Conservation (phyloP, 2,797 vertebrate genomes). For the Pseudochirops corinnae region DNA sequence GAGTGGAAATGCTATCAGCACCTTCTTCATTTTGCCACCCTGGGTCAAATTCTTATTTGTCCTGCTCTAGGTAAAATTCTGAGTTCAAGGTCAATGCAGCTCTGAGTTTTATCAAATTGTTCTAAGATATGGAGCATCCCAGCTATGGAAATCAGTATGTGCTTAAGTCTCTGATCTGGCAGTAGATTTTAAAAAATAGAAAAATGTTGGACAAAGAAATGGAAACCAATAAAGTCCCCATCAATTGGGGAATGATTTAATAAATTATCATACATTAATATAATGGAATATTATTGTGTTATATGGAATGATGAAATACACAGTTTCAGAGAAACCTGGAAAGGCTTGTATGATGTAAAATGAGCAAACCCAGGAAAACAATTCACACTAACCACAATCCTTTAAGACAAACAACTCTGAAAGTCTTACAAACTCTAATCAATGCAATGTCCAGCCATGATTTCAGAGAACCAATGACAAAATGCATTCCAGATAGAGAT, state of each 20-base stretch:
- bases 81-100: background rate
- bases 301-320: background rate
- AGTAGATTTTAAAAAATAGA: background rate
- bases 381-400: background rate
- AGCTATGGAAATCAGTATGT: conserved; percentile 63
- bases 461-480: background rate
- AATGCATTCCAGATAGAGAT: background rate
- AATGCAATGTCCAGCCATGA: background rate
- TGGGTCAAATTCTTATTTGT: background rate
- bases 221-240: background rate
- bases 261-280: background rate
- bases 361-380: background rate
- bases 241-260: background rate
- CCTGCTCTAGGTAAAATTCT: background rate
- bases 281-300: background rate
- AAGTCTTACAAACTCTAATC: background rate
- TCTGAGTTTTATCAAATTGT: conserved; percentile 53
- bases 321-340: background rate
- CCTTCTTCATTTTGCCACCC: background rate
- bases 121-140: conserved; percentile 33
- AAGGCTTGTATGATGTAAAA: background rate
- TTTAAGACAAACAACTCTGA: background rate
- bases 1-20: background rate
- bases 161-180: conserved; percentile 40
- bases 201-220: background rate